These are phyloP conservation scores for Lagopus leucura DNA, from an alignment of 2,113 vertebrate genomes.

Conservation along the genomic window DNA sequence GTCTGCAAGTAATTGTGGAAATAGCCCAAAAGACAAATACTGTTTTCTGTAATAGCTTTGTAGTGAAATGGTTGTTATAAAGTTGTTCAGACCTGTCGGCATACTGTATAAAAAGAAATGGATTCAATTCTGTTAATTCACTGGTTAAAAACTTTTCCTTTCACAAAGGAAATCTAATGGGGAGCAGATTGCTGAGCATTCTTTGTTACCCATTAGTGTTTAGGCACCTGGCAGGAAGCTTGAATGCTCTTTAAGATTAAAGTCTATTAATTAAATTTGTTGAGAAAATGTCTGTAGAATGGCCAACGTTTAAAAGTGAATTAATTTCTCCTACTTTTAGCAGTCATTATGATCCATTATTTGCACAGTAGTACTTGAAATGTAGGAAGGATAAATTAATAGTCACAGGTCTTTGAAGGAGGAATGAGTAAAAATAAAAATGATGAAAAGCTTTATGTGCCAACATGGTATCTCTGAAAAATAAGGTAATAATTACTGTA, in stretches of 20 bases:
- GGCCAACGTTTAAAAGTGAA: neutral
- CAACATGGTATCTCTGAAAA: neutral
- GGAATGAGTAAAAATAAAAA: neutral
- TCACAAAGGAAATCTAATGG: constrained; percentile 60
- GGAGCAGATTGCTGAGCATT: constrained; percentile 57
- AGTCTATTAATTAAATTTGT: constrained; percentile 34
- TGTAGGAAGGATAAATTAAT: neutral
- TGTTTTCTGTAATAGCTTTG: neutral
- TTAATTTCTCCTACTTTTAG: neutral
- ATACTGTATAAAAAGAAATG: neutral
- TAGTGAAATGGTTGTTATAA: neutral
- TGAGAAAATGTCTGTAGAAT: neutral
- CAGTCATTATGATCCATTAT: neutral
- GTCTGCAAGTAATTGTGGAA: neutral
- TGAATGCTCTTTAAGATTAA: constrained; percentile 74
- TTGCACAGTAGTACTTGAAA: neutral
- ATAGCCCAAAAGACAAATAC: neutral
- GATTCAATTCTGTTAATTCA: constrained; percentile 19
- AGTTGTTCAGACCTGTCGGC: neutral
- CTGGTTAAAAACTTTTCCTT: constrained; percentile 69
- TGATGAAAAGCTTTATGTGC: neutral
- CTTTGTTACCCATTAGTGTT: constrained; percentile 76
- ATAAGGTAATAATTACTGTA: neutral
- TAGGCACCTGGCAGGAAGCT: constrained; percentile 80
- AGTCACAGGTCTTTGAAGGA: neutral